A percentile compares a stretch with the other conserved stretches of the same genome.
Evolutionary conservation across 2,797 vertebrate species (phyloP).

Genomic region (Alcedo quadribrachys): DNA sequence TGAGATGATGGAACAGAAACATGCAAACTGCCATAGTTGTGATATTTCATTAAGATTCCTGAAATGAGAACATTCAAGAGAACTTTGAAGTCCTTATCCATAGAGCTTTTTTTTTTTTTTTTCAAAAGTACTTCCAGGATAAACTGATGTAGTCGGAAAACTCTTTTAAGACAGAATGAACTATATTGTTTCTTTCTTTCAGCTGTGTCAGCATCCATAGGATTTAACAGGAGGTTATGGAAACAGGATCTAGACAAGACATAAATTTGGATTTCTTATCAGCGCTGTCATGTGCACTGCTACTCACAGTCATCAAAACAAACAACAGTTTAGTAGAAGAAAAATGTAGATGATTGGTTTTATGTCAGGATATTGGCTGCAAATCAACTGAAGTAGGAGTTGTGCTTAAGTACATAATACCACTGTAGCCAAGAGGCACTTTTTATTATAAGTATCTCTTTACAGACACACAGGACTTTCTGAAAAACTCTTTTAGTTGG

Average conservation of each 20-base stretch:
- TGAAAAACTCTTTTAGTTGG: constrained; percentile 11
- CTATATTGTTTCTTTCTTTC: neutral
- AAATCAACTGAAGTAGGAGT: constrained; percentile 23
- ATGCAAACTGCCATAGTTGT: neutral
- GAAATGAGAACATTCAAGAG: neutral
- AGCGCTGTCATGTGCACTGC: neutral
- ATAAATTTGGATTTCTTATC: constrained; percentile 31
- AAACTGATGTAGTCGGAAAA: neutral
- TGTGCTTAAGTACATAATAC: neutral
- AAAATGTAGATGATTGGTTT: neutral
- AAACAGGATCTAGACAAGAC: neutral
- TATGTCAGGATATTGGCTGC: neutral
- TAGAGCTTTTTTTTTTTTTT: neutral
- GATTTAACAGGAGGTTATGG: neutral
- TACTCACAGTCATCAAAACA: constrained; percentile 36
- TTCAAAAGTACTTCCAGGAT: neutral
- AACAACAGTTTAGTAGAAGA: neutral
- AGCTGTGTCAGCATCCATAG: constrained; percentile 8
- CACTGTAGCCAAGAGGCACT: constrained; percentile 4
- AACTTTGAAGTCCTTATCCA: constrained; percentile 6
- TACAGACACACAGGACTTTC: neutral
- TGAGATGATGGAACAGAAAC: neutral
- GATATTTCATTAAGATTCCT: constrained; percentile 12
- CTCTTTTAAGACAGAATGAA: neutral
- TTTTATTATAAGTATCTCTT: constrained; percentile 2